Evolutionary conservation across 2,888 invertebrate species (phyloP).

Genomic region (Orchestes rusci): DNA sequence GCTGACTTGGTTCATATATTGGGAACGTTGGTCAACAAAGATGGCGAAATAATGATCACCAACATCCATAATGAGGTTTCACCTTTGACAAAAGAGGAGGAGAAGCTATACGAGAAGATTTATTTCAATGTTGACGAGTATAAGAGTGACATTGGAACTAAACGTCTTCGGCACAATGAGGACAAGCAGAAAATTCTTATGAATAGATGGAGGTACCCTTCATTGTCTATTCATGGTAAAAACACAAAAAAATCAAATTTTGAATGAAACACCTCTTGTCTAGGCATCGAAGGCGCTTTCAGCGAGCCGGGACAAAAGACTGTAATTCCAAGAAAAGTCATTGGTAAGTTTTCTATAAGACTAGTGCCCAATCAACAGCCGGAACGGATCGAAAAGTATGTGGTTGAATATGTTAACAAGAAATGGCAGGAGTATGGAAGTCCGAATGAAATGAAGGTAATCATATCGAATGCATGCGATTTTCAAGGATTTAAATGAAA

Average conservation of each 20-base stretch:
- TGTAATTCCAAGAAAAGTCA: constrained; percentile 88
- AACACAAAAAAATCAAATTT: constrained; percentile 43
- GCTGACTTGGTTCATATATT: constrained; percentile 83
- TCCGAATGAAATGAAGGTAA: constrained; percentile 76
- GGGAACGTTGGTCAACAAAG: constrained; percentile 73
- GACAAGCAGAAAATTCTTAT: constrained; percentile 79
- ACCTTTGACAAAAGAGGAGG: constrained; percentile 61
- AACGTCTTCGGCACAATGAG: constrained; percentile 63
- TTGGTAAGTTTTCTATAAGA: constrained; percentile 94
- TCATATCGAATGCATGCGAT: too few relatives aligned
- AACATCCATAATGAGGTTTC: constrained; percentile 78
- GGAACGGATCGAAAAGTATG: constrained; percentile 70
- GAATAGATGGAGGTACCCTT: constrained; percentile 94
- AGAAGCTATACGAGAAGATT: constrained; percentile 68
- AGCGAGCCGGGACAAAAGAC: constrained; percentile 91
- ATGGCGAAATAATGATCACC: constrained; percentile 79
- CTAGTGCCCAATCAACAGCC: constrained; percentile 94
- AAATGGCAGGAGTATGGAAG: constrained; percentile 75
- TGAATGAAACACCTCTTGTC: background rate
- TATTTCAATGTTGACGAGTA: constrained; percentile 81
- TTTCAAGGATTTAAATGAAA: background rate
- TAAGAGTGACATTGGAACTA: constrained; percentile 63
- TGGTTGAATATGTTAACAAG: constrained; percentile 67
- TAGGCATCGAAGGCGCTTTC: constrained; percentile 73
- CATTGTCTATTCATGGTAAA: constrained; percentile 81